Conservation (phyloP, 53 echinoderm and acorn worm genomes). For the Zoroaster sp. region DNA sequence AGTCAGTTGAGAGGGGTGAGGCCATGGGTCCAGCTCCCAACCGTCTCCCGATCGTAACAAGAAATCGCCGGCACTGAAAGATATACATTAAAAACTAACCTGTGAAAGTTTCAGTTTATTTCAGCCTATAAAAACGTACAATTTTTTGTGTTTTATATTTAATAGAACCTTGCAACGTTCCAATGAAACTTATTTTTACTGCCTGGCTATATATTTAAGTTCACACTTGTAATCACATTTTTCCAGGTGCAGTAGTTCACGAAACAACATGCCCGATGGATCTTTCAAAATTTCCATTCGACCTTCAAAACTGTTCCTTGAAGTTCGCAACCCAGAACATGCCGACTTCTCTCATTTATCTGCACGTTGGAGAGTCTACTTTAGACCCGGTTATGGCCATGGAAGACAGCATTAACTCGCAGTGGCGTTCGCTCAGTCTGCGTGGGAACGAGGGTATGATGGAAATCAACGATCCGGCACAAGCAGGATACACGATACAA, state of each 20-base stretch:
- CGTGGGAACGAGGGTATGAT: not conserved
- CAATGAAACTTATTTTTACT: too few species aligned
- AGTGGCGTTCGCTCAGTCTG: not conserved
- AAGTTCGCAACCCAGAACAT: conserved; percentile 29
- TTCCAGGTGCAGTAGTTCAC: conserved; percentile 4
- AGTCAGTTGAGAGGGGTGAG: too few species aligned
- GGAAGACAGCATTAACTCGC: not conserved
- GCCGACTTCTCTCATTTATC: not conserved
- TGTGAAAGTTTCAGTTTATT: too few species aligned
- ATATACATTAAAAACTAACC: too few species aligned
- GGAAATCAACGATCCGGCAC: not conserved
- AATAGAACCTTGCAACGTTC: too few species aligned
- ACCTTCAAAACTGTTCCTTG: conserved; percentile 67
- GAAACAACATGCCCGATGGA: conserved; percentile 69
- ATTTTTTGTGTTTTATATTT: too few species aligned
- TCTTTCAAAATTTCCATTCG: conserved; percentile 72
- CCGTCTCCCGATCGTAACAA: too few species aligned
- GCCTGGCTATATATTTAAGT: too few species aligned
- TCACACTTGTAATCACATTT: too few species aligned
- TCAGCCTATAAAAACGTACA: too few species aligned
- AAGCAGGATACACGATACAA: not conserved
- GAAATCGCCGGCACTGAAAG: too few species aligned
- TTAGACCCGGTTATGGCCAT: not conserved
- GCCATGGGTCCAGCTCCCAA: too few species aligned
- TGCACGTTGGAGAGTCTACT: not conserved